A percentile compares a stretch with the other conserved stretches of the same genome.
Evolutionary conservation across 2,113 vertebrate genomes (phyloP).

Genomic region (Herpailurus yagouaroundi): DNA sequence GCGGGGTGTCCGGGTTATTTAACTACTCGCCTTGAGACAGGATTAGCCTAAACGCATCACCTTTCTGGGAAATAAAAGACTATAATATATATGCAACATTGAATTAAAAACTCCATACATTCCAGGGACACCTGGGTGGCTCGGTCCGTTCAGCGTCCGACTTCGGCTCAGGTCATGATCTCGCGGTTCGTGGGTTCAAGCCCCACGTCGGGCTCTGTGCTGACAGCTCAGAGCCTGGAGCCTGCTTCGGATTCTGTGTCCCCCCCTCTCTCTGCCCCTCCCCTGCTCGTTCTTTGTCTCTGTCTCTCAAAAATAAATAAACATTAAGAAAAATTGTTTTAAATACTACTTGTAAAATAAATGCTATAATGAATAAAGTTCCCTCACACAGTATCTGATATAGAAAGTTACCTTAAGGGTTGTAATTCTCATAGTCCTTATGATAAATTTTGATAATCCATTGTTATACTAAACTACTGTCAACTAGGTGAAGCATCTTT

Average conservation of each 20-base stretch:
- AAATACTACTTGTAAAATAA: neutral
- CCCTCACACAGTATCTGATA: neutral
- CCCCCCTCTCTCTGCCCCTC: no score
- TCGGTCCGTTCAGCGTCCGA: no score
- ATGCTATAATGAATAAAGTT: neutral
- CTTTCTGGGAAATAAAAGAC: slow-evolving; percentile 20
- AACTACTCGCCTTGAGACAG: neutral
- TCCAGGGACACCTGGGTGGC: neutral
- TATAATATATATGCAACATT: neutral
- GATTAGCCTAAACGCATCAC: neutral
- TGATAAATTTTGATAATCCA: neutral
- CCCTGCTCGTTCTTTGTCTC: no score
- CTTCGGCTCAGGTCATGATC: no score
- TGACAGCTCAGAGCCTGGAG: no score
- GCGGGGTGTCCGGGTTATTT: neutral
- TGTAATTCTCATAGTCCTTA: neutral
- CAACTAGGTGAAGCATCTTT: neutral
- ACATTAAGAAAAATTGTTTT: no score
- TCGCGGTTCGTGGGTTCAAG: no score
- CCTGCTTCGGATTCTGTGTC: no score
- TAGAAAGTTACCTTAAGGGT: neutral
- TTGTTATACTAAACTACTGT: neutral
- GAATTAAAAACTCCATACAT: neutral
- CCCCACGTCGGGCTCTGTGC: no score
- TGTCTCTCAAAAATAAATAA: no score